Evolutionary conservation across 1,140 invertebrate genomes (phyloP), one percentile per base, ranked within the genome.

Genomic region (Akabosia matsudoensis): DNA sequence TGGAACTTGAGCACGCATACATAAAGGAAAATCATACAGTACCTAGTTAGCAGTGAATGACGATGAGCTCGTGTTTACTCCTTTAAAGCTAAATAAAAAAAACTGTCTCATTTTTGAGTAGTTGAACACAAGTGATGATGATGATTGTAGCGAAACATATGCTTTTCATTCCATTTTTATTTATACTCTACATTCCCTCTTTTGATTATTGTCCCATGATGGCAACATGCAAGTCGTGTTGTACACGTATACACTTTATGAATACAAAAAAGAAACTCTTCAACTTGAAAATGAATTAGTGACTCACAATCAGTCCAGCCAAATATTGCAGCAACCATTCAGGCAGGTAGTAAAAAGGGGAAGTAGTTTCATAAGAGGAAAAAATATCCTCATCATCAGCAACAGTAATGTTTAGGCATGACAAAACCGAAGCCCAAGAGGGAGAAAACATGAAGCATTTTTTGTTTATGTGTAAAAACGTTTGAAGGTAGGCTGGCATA

Each of bases 231-330:
- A 28, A 67, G 28, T 13, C 37, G 18, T 10, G 37, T 18, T 45
- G 18, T n/a, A n/a, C n/a, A n/a, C n/a, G n/a, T n/a, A n/a, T n/a
- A n/a, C n/a, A n/a, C n/a, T n/a, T n/a, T n/a, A n/a, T n/a, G n/a
- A n/a, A n/a, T n/a, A n/a, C n/a, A n/a, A n/a, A n/a, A 45, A 45
- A 4, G 28, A 22, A 67, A 67, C 61, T 67, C 1, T 61, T 61
- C 54, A 61, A 31, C 61, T 67, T 67, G 61, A 67, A 67, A 67
- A 67, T 67, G 61, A 67, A 67, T 67, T 67, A 67, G 61, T 67
- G 61, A 31, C 61, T 67, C 61, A 22, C 7, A 22, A 61, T 13
- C n/a, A 45, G 37, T 7, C 37, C 37, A 45, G 37, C 18, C 37
- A 45, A n/a, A n/a, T n/a, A n/a, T n/a, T n/a, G 37, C 37, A 45